A percentile compares a stretch with the other conserved stretches of the same genome.
Evolutionary conservation across 2,888 invertebrate genomes (phyloP).

Genomic region (Leptura quadrifasciata): DNA sequence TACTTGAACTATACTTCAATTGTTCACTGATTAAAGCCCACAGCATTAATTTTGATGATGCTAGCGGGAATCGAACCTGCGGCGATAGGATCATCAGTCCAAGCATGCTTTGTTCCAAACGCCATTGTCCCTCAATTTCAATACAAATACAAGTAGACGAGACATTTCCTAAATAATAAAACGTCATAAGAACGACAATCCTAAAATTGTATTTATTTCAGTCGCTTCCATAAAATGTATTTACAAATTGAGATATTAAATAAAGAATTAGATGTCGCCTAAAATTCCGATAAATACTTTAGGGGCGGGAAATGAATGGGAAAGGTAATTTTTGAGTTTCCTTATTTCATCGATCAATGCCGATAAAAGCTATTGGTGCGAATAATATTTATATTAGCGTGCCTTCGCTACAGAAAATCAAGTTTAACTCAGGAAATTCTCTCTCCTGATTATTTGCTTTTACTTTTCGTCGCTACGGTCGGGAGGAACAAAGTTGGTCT

Average conservation of each 20-base stretch:
- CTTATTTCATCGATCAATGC: constrained; percentile 47
- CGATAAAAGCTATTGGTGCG: constrained; percentile 45
- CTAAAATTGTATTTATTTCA: not conserved
- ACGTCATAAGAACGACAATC: not conserved
- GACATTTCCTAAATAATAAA: not conserved
- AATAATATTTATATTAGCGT: constrained; percentile 55
- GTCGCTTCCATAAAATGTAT: not conserved
- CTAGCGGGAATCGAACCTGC: no score
- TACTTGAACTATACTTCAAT: no score
- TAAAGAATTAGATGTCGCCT: constrained; percentile 10
- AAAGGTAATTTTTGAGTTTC: constrained; percentile 45
- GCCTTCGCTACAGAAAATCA: constrained; percentile 49
- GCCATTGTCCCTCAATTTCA: no score
- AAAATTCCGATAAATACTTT: constrained; percentile 11
- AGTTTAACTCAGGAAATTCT: constrained; percentile 46
- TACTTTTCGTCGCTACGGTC: constrained; percentile 32
- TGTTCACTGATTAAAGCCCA: no score
- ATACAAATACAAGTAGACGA: no score
- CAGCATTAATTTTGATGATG: no score
- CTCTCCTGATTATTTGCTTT: constrained; percentile 47
- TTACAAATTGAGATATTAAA: constrained; percentile 19
- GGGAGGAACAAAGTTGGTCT: constrained; percentile 30
- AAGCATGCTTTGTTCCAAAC: no score
- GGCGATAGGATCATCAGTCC: no score
- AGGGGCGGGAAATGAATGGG: constrained; percentile 42